Conservation (phyloP, 53 echinoderm and acorn worm species). For the Antedon mediterranea region DNA sequence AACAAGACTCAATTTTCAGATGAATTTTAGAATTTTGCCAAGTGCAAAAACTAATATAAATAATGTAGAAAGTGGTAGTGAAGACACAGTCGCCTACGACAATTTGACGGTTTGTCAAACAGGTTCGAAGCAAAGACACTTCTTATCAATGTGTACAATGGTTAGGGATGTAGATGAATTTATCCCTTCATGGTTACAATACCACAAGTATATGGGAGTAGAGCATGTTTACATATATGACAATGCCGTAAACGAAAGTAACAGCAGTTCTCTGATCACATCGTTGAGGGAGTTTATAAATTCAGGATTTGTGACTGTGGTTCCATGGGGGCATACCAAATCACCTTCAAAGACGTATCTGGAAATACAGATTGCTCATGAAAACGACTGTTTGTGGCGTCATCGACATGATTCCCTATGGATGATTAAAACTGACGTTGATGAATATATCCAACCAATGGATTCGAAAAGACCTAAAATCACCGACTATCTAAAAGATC, state of each 20-base stretch:
- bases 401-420: constrained; percentile 41
- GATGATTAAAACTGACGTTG: constrained; percentile 80
- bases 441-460: constrained; percentile 86
- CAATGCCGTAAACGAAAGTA: constrained; percentile 25
- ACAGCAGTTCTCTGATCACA: constrained; percentile 17
- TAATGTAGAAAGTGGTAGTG: not conserved
- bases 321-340: constrained; percentile 52
- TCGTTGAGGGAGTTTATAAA: constrained; percentile 35
- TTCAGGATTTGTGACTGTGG: constrained; percentile 45
- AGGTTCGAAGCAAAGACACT: constrained; percentile 13
- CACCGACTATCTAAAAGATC: constrained; percentile 38
- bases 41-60: not conserved
- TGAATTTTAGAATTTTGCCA: constrained; percentile 15
- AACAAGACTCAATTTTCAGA: constrained; percentile 8
- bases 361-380: constrained; percentile 74
- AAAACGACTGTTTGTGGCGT: constrained; percentile 84
- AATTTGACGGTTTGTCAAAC: constrained; percentile 48
- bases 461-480: constrained; percentile 26
- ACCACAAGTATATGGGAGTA: constrained; percentile 46
- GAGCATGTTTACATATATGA: constrained; percentile 67
- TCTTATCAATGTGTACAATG: constrained; percentile 67
- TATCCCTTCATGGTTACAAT: constrained; percentile 51
- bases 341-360: constrained; percentile 40
- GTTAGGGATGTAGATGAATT: constrained; percentile 42
- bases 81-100: constrained; percentile 6